A percentile compares a stretch with the other conserved stretches of the same genome.
Evolutionary conservation across 2,797 vertebrate genomes (phyloP).

Genomic region (Tenualosa thibaudeaui): DNA sequence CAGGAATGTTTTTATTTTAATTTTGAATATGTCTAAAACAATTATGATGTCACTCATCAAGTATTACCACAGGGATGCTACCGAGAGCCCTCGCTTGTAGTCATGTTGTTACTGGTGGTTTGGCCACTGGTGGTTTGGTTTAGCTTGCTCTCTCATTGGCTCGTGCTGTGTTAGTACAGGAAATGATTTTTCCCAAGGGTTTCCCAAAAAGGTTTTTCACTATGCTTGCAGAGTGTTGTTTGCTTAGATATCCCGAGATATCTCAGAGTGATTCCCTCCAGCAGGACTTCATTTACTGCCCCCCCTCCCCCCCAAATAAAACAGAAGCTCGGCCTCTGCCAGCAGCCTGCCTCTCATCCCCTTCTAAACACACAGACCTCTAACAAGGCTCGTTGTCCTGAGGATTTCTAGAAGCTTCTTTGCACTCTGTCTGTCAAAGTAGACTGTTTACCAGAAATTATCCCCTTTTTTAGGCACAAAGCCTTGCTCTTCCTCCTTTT

Average conservation of each 20-base stretch:
- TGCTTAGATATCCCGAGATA: background rate
- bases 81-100: background rate
- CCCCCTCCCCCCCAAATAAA: background rate
- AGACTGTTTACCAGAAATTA: constrained; percentile 16
- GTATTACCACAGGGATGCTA: background rate
- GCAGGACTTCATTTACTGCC: background rate
- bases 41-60: background rate
- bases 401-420: background rate
- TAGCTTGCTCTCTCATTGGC: background rate
- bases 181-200: background rate
- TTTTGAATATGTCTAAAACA: background rate
- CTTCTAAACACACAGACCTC: constrained; percentile 38
- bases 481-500: too few relatives aligned
- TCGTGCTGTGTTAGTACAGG: background rate
- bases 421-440: constrained; percentile 17
- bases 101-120: constrained; percentile 2
- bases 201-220: background rate
- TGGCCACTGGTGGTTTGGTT: background rate
- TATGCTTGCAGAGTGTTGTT: background rate
- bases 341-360: background rate
- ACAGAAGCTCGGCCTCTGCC: background rate
- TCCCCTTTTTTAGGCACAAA: background rate
- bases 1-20: background rate
- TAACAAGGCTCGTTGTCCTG: constrained; percentile 34
- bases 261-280: background rate